Conservation (phyloP, 2,888 invertebrate genomes). For the Labia minor region DNA sequence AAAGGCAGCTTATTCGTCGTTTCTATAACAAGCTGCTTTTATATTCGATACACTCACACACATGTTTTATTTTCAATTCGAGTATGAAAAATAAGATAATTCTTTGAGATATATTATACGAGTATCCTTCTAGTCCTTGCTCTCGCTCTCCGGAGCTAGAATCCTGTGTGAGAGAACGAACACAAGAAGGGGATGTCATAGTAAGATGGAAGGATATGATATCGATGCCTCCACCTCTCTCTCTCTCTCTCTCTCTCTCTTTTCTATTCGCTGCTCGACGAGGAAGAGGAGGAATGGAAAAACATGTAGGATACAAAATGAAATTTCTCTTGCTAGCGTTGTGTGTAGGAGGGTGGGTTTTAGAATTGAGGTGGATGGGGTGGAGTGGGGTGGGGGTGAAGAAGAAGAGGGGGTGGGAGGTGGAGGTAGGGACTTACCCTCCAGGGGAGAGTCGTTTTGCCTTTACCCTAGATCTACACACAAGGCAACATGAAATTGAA, state of each 20-base stretch:
- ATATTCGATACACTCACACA: constrained; percentile 13
- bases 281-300: background rate
- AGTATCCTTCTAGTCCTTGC: background rate
- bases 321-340: background rate
- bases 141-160: background rate
- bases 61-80: constrained; percentile 13
- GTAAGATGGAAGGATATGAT: constrained; percentile 13
- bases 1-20: constrained; percentile 13
- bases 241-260: too few species aligned
- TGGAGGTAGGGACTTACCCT: background rate
- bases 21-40: constrained; percentile 13
- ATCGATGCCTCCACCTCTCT: background rate
- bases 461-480: constrained; percentile 5
- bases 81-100: constrained; percentile 13
- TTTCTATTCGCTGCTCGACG: too few species aligned
- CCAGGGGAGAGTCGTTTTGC: constrained; percentile 1
- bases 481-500: constrained; percentile 13
- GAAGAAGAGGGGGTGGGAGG: background rate
- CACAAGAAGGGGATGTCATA: background rate
- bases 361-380: too few species aligned
- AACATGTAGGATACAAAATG: constrained; percentile 5
- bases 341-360: too few species aligned
- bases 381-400: too few species aligned
- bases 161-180: too few species aligned
- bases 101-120: constrained; percentile 8